These are phyloP conservation scores for Montipora cactus DNA, from an alignment of 64 coral and sea anemone species.

Conservation along the genomic window DNA sequence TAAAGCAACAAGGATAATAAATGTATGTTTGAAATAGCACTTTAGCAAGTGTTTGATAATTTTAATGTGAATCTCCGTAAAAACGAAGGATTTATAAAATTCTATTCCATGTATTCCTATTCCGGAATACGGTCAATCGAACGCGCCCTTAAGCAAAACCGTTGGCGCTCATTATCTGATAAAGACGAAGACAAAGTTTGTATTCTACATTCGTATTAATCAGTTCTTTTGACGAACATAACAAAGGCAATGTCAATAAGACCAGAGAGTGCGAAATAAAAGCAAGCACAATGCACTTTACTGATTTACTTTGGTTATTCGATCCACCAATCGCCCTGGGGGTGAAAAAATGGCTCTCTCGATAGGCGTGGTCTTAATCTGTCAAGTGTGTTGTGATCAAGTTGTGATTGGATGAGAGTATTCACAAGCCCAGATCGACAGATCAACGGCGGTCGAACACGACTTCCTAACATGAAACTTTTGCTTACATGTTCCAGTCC, in stretches of 20 bases:
- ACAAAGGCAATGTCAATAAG: conserved; percentile 89
- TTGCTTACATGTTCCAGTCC: conserved; percentile 59
- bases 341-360: conserved; percentile 64
- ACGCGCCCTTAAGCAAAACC: no score
- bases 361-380: conserved; percentile 87
- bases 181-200: not conserved
- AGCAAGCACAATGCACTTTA: conserved; percentile 71
- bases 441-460: not conserved
- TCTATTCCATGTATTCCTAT: no score
- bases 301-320: conserved; percentile 89
- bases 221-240: conserved; percentile 10
- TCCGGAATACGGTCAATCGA: no score
- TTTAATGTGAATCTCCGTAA: no score
- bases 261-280: conserved; percentile 57
- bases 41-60: no score
- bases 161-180: no score
- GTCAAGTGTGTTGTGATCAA: conserved; percentile 71
- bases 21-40: no score
- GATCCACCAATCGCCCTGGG: conserved; percentile 67
- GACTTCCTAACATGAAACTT: conserved; percentile 52
- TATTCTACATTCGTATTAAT: not conserved
- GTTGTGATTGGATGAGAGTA: conserved; percentile 70
- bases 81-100: no score
- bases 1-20: no score
- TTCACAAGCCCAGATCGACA: not conserved